Conservation (phyloP, 2,797 vertebrate species). For the Lepidocolaptes lacrymiger region DNA sequence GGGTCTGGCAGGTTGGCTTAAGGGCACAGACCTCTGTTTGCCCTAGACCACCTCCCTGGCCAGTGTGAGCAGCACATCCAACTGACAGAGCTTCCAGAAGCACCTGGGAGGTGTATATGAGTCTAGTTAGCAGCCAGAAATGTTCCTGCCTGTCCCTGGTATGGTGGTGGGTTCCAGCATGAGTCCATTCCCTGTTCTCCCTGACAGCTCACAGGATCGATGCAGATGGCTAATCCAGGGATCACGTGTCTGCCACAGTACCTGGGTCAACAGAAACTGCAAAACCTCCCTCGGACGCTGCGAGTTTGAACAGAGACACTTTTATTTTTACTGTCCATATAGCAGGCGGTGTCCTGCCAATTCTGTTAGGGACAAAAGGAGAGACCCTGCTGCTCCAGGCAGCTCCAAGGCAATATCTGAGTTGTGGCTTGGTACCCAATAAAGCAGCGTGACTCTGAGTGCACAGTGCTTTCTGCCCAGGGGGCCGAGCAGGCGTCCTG, state of each 20-base stretch:
- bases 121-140: not conserved
- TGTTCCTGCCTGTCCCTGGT: not conserved
- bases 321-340: conserved; percentile 63
- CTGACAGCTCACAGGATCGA: conserved; percentile 95
- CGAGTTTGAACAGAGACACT: conserved; percentile 54
- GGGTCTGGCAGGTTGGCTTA: not conserved
- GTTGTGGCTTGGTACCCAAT: conserved; percentile 54
- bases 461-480: conserved; percentile 45
- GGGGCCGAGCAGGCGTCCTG: not conserved
- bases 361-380: conserved; percentile 46
- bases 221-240: conserved; percentile 84
- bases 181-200: not conserved
- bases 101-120: not conserved
- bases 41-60: not conserved
- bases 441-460: conserved; percentile 38
- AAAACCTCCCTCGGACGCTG: conserved; percentile 32
- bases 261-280: conserved; percentile 54
- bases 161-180: fast-evolving
- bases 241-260: not conserved
- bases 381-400: conserved; percentile 3
- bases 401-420: conserved; percentile 36
- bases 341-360: conserved; percentile 41
- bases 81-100: not conserved
- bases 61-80: not conserved
- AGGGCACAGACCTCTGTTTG: not conserved